Conservation (phyloP, 1,140 invertebrate genomes). For the Lordiphosa collinella region DNA sequence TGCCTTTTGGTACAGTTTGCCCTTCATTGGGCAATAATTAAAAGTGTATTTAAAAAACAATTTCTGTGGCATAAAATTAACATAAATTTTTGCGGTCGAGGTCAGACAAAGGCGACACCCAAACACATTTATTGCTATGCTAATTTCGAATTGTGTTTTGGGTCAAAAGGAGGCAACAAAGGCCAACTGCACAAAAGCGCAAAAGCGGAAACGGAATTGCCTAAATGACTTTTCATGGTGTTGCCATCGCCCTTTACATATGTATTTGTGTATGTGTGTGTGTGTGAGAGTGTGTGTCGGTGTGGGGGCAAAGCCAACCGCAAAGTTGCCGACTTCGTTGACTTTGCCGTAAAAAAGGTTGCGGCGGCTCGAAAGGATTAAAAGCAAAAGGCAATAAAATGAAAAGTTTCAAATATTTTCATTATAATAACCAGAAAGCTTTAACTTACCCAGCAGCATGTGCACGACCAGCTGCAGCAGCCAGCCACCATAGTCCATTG, state of each 20-base stretch:
- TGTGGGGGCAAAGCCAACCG: slow-evolving; percentile 35
- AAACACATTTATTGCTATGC: slow-evolving; percentile 69
- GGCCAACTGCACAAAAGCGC: slow-evolving; percentile 67
- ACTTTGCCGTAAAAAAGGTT: slow-evolving; percentile 68
- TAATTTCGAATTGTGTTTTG: slow-evolving; percentile 50
- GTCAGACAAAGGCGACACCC: slow-evolving; percentile 41
- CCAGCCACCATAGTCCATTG: slow-evolving; percentile 56
- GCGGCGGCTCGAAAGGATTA: slow-evolving; percentile 62
- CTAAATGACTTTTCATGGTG: slow-evolving; percentile 73
- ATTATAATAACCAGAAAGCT: slow-evolving; percentile 42
- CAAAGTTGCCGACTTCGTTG: slow-evolving; percentile 66
- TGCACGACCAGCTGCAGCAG: slow-evolving; percentile 62
- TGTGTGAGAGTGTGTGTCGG: too few species aligned
- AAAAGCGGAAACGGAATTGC: slow-evolving; percentile 70
- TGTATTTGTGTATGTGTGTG: slow-evolving; percentile 8
- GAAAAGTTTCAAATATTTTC: slow-evolving; percentile 75
- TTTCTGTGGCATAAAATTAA: slow-evolving; percentile 59
- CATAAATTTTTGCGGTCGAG: slow-evolving; percentile 68
- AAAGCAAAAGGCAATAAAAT: slow-evolving; percentile 77
- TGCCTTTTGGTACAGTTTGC: slow-evolving; percentile 14
- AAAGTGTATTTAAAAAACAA: slow-evolving; percentile 77
- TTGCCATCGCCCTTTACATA: slow-evolving; percentile 1
- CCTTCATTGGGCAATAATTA: slow-evolving; percentile 58
- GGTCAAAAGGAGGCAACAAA: slow-evolving; percentile 32
- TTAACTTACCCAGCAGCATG: slow-evolving; percentile 67